These are phyloP conservation scores for Anabas testudineus DNA, from an alignment of 2,797 vertebrate genomes.

Conservation along the genomic window DNA sequence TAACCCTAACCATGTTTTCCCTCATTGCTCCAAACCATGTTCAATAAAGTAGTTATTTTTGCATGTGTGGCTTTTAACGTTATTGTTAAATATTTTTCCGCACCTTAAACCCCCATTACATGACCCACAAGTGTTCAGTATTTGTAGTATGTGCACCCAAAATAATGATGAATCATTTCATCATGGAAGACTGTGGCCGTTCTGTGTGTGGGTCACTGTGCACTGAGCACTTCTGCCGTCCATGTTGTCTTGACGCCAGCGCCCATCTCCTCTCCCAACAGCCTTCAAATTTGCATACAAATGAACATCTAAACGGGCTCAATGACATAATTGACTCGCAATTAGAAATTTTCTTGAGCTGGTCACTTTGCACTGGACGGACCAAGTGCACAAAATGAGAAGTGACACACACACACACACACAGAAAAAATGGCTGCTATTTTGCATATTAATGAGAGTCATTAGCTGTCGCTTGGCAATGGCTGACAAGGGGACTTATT, in stretches of 20 bases:
- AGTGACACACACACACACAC: constrained; percentile 51
- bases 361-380: constrained; percentile 87
- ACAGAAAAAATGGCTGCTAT: constrained; percentile 81
- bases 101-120: no score
- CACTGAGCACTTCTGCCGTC: constrained; percentile 74
- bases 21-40: no score
- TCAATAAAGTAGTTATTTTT: no score
- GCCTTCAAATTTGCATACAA: constrained; percentile 88
- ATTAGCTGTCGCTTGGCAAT: constrained; percentile 87
- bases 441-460: constrained; percentile 92
- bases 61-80: no score
- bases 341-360: constrained; percentile 88
- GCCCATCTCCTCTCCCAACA: constrained; percentile 66
- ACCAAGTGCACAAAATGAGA: constrained; percentile 76
- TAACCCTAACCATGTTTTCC: no score
- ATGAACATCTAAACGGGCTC: constrained; percentile 90
- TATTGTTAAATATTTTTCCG: background rate
- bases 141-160: constrained; percentile 11
- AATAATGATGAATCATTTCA: constrained; percentile 52
- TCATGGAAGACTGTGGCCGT: background rate
- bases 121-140: background rate
- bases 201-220: constrained; percentile 47
- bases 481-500: constrained; percentile 88
- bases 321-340: constrained; percentile 91
- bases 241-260: constrained; percentile 78